Percentiles rank a stretch among this genome's conserved stretches.
These are phyloP conservation scores for Salvelinus sp. DNA, from an alignment of 2,113 vertebrate genomes.

Conservation along the genomic window DNA sequence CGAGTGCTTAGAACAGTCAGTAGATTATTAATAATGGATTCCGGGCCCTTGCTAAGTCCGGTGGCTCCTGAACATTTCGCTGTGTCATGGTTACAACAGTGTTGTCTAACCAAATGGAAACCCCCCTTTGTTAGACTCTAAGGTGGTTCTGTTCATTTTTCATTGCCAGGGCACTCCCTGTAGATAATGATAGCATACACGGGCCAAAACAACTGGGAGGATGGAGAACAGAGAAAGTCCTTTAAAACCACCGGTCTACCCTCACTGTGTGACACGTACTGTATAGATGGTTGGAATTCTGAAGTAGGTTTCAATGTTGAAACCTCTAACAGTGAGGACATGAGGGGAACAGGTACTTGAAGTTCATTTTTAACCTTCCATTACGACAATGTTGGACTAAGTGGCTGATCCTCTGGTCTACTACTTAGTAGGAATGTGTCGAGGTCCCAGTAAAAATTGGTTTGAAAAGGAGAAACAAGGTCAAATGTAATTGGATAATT, in stretches of 20 bases:
- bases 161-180: conserved; percentile 47
- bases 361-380: conserved; percentile 18
- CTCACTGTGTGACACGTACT: conserved; percentile 21
- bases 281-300: conserved; percentile 34
- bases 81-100: conserved; percentile 44
- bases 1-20: conserved; percentile 64
- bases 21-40: conserved; percentile 68
- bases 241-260: background rate
- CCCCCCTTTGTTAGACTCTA: conserved; percentile 37
- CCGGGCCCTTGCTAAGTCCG: conserved; percentile 54
- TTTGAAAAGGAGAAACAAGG: too few relatives aligned
- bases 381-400: conserved; percentile 14
- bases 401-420: conserved; percentile 19
- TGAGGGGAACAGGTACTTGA: conserved; percentile 38
- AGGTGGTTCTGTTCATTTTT: conserved; percentile 41
- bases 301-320: conserved; percentile 49
- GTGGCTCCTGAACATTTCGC: conserved; percentile 58
- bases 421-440: too few relatives aligned
- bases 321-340: conserved; percentile 19
- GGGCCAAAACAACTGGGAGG: background rate
- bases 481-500: too few relatives aligned
- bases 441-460: background rate
- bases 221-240: background rate
- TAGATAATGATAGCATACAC: conserved; percentile 51
- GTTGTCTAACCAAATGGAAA: conserved; percentile 48